Base-by-base conservation (phyloP, 2,888 invertebrate species). In the Oscheius myriophilus region DNA sequence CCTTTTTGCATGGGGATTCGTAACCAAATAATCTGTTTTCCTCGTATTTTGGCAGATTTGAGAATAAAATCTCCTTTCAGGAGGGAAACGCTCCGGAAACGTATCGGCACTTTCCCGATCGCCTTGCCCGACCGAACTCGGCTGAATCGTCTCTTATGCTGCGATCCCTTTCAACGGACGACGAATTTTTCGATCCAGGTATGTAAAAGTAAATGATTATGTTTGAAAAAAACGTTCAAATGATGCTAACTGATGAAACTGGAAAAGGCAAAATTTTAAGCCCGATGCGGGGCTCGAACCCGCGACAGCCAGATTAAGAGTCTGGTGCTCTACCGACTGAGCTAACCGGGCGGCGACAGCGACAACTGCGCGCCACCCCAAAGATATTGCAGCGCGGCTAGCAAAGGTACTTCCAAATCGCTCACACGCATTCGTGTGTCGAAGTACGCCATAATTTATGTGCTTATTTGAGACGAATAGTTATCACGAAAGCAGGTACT, bases 321-420 rank as follows among this genome's bases (percentile, higher is more conserved):
- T 82, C 81, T 82, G 82, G 82, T 82, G 82, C 82, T 82, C 82
- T 82, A 82, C 82, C 81, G 81, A 82, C 82, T 82, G 82, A 82
- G 82, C 81, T 82, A 82, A 82, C 82, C 81, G 80, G 79, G 76
- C 80, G 33, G 4, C 33, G 9, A 3, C 9, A 33, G 4, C 9
- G 33, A 6, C 33, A 9, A 33, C 33, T 3, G 4, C 4, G 33
- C 33, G 33, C 33, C 33, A 6, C 33, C 33, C 33, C 9, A 33
- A 6, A 33, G 9, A 3, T 9, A 33, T 6, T 9, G 33, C 33
- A 3, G 4, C 4, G 33, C 33, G n/a, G n/a, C n/a, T n/a, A n/a
- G n/a, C n/a, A n/a, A n/a, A n/a, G n/a, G n/a, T n/a, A n/a, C n/a
- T n/a, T n/a, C n/a, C n/a, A n/a, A 33, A 33, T 33, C 33, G 33